Conservation (phyloP, 1,140 invertebrate genomes). For the Lordiphosa clarofinis region DNA sequence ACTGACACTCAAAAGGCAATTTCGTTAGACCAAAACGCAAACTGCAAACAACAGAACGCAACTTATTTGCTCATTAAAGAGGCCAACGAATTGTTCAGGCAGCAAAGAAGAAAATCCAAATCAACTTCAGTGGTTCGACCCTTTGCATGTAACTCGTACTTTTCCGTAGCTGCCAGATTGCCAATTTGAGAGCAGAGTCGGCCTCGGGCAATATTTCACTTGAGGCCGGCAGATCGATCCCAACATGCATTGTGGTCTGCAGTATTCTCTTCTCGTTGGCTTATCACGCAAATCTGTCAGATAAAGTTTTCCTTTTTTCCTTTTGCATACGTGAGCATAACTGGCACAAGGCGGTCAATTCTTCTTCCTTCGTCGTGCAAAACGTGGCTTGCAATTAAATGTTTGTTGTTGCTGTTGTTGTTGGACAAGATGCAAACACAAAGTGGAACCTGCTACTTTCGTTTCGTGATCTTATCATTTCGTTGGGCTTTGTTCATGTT, state of each 20-base stretch:
- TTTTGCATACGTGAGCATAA: conserved; percentile 53
- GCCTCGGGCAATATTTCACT: conserved; percentile 64
- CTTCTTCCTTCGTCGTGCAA: conserved; percentile 31
- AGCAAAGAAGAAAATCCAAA: conserved; percentile 23
- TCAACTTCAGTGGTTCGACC: conserved; percentile 31
- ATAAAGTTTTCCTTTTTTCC: conserved; percentile 59
- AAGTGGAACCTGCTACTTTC: conserved; percentile 64
- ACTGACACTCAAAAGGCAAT: conserved; percentile 39
- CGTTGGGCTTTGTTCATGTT: conserved; percentile 68
- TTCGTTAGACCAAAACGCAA: conserved; percentile 29
- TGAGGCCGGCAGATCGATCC: conserved; percentile 55
- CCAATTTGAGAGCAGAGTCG: conserved; percentile 43
- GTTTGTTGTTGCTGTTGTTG: conserved; percentile 37
- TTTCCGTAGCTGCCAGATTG: conserved; percentile 27
- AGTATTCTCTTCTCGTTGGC: conserved; percentile 12
- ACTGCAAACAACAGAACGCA: conserved; percentile 19
- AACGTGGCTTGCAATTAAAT: conserved; percentile 74
- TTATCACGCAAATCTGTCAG: conserved; percentile 74
- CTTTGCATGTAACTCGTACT: conserved; percentile 47
- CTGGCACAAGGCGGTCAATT: conserved; percentile 51
- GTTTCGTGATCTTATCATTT: conserved; percentile 72
- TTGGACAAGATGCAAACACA: conserved; percentile 48
- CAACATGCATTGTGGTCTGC: conserved; percentile 9
- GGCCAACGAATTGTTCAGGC: conserved; percentile 38
- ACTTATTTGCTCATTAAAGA: conserved; percentile 61